Conservation (phyloP, 2,797 vertebrate species). For the Coregonus ussuriensis region DNA sequence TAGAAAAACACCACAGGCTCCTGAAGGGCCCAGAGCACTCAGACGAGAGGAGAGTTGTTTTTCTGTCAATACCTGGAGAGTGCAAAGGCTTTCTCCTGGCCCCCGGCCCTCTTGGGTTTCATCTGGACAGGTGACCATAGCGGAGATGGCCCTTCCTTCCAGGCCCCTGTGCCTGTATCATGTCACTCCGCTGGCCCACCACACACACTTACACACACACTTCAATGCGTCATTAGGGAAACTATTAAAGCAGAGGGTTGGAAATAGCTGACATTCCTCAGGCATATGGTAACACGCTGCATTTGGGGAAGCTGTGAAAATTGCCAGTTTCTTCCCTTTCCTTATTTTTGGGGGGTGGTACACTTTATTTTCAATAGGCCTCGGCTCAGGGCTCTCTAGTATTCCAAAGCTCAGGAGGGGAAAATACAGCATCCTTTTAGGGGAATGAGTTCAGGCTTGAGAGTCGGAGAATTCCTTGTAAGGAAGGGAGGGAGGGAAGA, state of each 20-base stretch:
- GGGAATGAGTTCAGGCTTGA: conserved; percentile 60
- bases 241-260: conserved; percentile 67
- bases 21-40: conserved; percentile 30
- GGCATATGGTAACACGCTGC: conserved; percentile 66
- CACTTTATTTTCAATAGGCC: conserved; percentile 43
- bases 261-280: conserved; percentile 72
- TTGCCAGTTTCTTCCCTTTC: conserved; percentile 45
- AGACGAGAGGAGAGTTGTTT: not conserved
- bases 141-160: not conserved
- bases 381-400: not conserved
- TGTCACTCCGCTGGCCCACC: conserved; percentile 31
- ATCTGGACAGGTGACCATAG: conserved; percentile 49
- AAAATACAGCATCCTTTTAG: conserved; percentile 69
- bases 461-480: not conserved
- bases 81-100: conserved; percentile 25
- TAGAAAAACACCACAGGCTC: conserved; percentile 24
- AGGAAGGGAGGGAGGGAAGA: conserved; percentile 36
- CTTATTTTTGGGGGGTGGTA: conserved; percentile 39
- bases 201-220: not conserved
- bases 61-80: conserved; percentile 41
- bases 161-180: not conserved
- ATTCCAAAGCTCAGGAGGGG: conserved; percentile 47
- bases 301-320: conserved; percentile 65
- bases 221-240: conserved; percentile 62
- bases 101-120: conserved; percentile 21